Conservation (phyloP, 2,797 vertebrate genomes). For the Centroberyx gerrardi region DNA sequence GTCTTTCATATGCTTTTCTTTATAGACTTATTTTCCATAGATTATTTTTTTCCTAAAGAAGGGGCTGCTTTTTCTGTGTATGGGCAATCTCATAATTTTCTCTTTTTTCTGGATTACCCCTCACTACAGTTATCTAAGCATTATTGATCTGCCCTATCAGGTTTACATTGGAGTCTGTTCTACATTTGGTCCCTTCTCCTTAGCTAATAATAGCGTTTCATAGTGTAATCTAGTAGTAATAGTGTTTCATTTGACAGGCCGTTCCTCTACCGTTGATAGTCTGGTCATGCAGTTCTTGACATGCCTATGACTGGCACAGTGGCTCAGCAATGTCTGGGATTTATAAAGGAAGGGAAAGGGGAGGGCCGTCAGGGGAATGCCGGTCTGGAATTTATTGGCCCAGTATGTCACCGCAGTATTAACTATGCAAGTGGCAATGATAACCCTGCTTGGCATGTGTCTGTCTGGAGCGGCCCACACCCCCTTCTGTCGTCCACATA, state of each 20-base stretch:
- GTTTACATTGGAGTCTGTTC: constrained; percentile 9
- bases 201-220: constrained; percentile 2
- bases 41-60: neutral
- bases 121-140: constrained; percentile 25
- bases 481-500: constrained; percentile 59
- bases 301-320: constrained; percentile 4
- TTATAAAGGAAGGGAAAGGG: constrained; percentile 19
- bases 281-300: neutral
- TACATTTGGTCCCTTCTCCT: neutral
- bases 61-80: neutral
- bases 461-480: constrained; percentile 65
- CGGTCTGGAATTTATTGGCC: constrained; percentile 71
- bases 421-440: constrained; percentile 71
- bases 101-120: constrained; percentile 26
- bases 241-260: neutral
- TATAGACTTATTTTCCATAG: neutral
- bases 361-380: constrained; percentile 43
- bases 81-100: constrained; percentile 33
- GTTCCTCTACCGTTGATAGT: neutral
- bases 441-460: constrained; percentile 74
- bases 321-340: neutral
- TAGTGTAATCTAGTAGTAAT: too few relatives aligned
- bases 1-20: constrained; percentile 42
- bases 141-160: constrained; percentile 28
- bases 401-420: constrained; percentile 73